Evolutionary conservation across 2,113 vertebrate species (phyloP).

Genomic region (Oryzias woworae): DNA sequence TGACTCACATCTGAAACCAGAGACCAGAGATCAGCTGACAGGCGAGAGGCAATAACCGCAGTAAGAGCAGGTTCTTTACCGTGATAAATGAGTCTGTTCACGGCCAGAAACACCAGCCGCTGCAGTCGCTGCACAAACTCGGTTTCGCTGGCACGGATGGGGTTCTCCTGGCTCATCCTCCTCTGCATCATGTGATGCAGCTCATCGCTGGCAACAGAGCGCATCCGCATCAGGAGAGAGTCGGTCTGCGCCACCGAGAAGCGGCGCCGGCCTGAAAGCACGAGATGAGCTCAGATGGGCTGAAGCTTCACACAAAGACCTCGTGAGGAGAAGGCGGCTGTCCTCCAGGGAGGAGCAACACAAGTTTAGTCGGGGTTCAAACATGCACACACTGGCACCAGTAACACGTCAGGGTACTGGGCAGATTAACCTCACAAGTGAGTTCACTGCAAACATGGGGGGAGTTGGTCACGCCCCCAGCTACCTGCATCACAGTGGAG

Average conservation of each 20-base stretch:
- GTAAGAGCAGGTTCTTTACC: constrained; percentile 65
- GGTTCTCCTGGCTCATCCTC: constrained; percentile 94
- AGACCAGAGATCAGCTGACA: constrained; percentile 10
- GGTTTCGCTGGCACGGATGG: constrained; percentile 84
- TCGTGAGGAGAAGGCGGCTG: background rate
- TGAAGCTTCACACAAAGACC: too few species aligned
- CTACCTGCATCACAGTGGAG: constrained; percentile 77
- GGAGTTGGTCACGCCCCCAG: constrained; percentile 54
- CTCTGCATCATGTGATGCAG: constrained; percentile 93
- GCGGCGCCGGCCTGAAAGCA: constrained; percentile 79
- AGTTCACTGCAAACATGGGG: constrained; percentile 51
- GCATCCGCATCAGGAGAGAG: constrained; percentile 90
- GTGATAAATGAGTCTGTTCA: constrained; percentile 93
- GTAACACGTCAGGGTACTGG: constrained; percentile 64
- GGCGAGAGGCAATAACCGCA: background rate
- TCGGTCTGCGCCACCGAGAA: constrained; percentile 87
- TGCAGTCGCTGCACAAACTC: constrained; percentile 93
- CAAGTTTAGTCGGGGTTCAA: constrained; percentile 34
- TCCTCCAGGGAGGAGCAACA: constrained; percentile 39
- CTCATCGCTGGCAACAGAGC: constrained; percentile 91
- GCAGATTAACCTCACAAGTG: constrained; percentile 57
- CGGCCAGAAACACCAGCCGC: constrained; percentile 86
- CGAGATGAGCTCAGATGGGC: background rate
- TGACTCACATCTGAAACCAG: constrained; percentile 80
- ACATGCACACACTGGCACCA: constrained; percentile 64